Conservation (phyloP, 2,113 vertebrate genomes). For the Caloenas nicobarica region DNA sequence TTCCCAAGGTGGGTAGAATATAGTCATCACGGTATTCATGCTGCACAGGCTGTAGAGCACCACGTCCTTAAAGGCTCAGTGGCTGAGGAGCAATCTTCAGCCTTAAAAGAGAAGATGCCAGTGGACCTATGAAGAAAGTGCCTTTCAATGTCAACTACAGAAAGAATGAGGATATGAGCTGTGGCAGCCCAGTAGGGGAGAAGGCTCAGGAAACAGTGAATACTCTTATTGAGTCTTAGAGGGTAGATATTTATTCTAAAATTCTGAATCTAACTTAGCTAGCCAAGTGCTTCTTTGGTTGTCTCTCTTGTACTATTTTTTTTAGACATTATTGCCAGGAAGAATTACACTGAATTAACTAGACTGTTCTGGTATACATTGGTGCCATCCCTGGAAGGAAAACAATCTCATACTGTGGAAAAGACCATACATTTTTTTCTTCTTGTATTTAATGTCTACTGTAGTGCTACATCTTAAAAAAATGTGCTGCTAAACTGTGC, state of each 20-base stretch:
- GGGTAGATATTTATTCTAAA: neutral
- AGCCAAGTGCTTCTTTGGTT: neutral
- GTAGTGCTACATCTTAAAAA: constrained; percentile 5
- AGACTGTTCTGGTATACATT: neutral
- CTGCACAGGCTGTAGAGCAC: neutral
- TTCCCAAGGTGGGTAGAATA: neutral
- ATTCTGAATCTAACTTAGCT: neutral
- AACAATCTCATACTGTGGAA: neutral
- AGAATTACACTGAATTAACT: neutral
- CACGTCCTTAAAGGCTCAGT: neutral
- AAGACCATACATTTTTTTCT: neutral
- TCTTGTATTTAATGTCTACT: constrained; percentile 10
- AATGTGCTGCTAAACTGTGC: neutral
- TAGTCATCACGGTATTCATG: neutral
- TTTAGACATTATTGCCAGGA: neutral
- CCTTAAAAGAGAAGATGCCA: neutral
- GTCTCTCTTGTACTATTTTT: neutral
- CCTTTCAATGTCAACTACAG: neutral
- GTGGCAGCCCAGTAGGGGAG: neutral
- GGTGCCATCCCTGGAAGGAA: neutral
- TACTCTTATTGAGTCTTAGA: neutral
- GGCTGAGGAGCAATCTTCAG: neutral
- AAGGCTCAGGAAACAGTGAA: neutral
- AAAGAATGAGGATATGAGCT: neutral
- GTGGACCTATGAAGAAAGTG: neutral